Evolutionary conservation across 2,113 vertebrate genomes (phyloP).

Genomic region (Halichoeres trimaculatus): DNA sequence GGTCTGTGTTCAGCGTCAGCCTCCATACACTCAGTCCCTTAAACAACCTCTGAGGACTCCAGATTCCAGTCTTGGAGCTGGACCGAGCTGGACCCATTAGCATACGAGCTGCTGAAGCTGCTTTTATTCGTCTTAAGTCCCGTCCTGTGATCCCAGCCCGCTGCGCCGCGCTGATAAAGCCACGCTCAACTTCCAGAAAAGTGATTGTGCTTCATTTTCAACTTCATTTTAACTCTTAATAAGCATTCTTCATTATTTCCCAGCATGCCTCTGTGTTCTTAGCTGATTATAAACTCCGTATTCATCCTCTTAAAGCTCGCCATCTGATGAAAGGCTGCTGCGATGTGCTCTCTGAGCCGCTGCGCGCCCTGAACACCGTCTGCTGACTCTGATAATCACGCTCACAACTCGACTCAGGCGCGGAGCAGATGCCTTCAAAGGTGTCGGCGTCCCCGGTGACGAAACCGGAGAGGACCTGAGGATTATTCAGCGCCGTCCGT

Average conservation of each 20-base stretch:
- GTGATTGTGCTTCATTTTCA: background rate
- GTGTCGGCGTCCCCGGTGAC: constrained; percentile 50
- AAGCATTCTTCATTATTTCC: background rate
- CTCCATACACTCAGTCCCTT: too few species aligned
- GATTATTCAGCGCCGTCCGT: constrained; percentile 54
- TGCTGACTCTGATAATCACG: constrained; percentile 44
- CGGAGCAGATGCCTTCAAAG: constrained; percentile 66
- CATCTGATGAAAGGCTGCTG: constrained; percentile 47
- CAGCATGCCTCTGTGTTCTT: background rate
- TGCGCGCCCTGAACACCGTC: constrained; percentile 19
- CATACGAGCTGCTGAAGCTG: constrained; percentile 43
- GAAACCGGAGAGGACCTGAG: constrained; percentile 34
- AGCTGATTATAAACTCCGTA: constrained; percentile 28
- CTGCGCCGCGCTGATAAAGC: constrained; percentile 40
- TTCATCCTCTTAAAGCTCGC: constrained; percentile 43
- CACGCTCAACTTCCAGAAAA: constrained; percentile 31
- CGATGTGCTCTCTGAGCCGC: constrained; percentile 7
- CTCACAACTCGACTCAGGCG: constrained; percentile 21
- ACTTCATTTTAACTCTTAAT: too few species aligned
- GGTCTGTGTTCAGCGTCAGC: too few species aligned
- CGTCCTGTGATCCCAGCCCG: constrained; percentile 11
- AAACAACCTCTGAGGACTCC: constrained; percentile 6
- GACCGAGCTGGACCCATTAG: constrained; percentile 39
- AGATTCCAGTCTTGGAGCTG: background rate
- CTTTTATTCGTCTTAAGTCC: constrained; percentile 28